Base-by-base conservation (phyloP, 2,797 vertebrate genomes). In the Danionella dracula region DNA sequence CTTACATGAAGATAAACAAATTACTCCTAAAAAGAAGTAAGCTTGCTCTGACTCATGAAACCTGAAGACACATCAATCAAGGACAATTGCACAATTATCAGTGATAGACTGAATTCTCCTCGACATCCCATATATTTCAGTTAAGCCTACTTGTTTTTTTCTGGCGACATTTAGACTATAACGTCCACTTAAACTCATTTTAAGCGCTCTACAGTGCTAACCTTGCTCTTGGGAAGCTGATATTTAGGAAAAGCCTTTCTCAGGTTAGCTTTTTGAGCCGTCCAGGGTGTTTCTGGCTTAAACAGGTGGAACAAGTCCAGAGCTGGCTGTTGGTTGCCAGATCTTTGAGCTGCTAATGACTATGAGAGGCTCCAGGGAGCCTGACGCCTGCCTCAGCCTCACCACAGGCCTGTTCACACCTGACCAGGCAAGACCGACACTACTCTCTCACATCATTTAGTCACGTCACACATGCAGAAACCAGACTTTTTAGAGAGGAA, bases 301-400 rank as follows among this genome's bases (percentile, higher is more conserved):
- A 78, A 76, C 76, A 64, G 67, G 74, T 68, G 66, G 65, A 74
- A 68, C 72, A 62, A 70, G 76, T 74, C 59, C 31, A 46, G 45
- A 48, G 42, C 17, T 40, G 34, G 61, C 16, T 66, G 41, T 21
- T 10, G 21, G 50, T 11, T 37, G 45, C 21, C 20, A 46, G 55
- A 42, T 51, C 59, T 71, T 79, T 77, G 41, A 77, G 34, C 42
- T 72, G 70, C 58, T 71, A 67, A 74, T 76, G 58, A 60, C 49
- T 35, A 56, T 1, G 46, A 69, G 29, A 69, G 55, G 50, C 51
- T 62, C 70, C 40, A 34, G 37, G 20, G 31, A 56, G 57, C 16
- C 62, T 53, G 21, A 45, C 27, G 5, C 21, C 32, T 11, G 31
- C 13, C 23, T 51, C 34, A 27, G 35, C 19, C 38, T 66, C 41